phyloP scores from a whole-genome alignment of 2,797 vertebrate species.

The Crossoptilon crossoptilon region DNA sequence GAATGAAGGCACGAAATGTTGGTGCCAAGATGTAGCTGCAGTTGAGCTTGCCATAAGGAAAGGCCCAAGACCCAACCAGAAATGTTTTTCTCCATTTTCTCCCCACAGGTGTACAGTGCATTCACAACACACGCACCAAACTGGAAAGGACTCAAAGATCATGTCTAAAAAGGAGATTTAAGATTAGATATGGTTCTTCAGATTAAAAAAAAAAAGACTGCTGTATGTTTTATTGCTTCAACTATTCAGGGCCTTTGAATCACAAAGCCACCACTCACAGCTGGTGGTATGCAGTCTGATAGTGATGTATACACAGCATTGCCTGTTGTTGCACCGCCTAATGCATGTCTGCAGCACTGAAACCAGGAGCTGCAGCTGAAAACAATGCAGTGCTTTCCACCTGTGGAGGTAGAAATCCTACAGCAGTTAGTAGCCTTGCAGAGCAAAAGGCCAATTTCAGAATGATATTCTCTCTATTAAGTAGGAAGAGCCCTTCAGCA shows the following conservation, averaged over 20 bases:
- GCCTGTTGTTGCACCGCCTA: neutral
- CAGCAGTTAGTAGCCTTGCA: fast-evolving
- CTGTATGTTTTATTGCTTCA: neutral
- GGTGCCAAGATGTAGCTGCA: fast-evolving
- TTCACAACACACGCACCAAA: neutral
- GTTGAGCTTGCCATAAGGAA: neutral
- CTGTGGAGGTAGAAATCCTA: neutral
- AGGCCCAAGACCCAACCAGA: neutral
- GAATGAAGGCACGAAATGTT: neutral
- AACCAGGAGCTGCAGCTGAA: neutral
- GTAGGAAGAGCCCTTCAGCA: neutral
- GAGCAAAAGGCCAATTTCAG: neutral
- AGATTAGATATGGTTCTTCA: neutral
- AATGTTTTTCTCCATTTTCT: neutral
- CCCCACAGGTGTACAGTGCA: neutral
- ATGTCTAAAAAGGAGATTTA: neutral
- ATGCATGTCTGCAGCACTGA: fast-evolving
- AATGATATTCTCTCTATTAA: neutral
- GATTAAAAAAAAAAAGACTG: neutral
- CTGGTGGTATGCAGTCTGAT: neutral
- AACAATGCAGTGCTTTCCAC: neutral
- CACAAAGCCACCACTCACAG: neutral
- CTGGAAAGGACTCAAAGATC: neutral
- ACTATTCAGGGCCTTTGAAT: neutral
- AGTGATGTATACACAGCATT: fast-evolving